Conservation (phyloP, 2,888 invertebrate genomes). For the Leptinotarsa tumamoca region DNA sequence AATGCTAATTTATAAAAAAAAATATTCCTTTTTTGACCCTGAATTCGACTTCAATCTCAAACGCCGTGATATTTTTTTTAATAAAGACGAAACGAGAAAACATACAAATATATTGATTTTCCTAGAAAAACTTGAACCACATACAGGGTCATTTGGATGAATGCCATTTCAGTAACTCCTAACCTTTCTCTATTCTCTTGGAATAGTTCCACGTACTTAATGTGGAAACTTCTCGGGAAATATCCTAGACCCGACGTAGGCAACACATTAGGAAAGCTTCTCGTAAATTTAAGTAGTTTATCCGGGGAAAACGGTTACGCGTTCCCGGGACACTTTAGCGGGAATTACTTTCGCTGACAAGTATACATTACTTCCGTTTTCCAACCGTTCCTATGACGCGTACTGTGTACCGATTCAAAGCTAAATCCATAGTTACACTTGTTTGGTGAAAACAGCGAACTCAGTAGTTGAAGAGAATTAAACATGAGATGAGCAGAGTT, state of each 20-base stretch:
- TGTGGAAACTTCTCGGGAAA: constrained; percentile 36
- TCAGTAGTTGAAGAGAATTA: too few relatives aligned
- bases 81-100: too few relatives aligned
- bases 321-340: constrained; percentile 70
- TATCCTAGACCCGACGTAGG: constrained; percentile 61
- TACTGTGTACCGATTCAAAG: not conserved
- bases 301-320: constrained; percentile 69
- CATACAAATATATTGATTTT: too few relatives aligned
- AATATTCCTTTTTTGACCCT: too few relatives aligned
- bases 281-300: constrained; percentile 73
- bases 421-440: not conserved
- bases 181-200: constrained; percentile 28
- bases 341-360: constrained; percentile 72
- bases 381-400: constrained; percentile 27
- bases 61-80: too few relatives aligned
- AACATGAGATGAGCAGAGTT: too few relatives aligned
- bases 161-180: constrained; percentile 25
- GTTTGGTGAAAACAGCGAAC: too few relatives aligned
- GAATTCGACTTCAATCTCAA: too few relatives aligned
- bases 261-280: constrained; percentile 69
- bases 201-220: constrained; percentile 34
- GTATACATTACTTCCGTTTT: constrained; percentile 65
- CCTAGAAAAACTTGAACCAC: too few relatives aligned
- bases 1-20: too few relatives aligned
- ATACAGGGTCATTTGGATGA: not conserved